Evolutionary conservation across 2,888 invertebrate genomes (phyloP).

Genomic region (Eupithecia pulchellata): DNA sequence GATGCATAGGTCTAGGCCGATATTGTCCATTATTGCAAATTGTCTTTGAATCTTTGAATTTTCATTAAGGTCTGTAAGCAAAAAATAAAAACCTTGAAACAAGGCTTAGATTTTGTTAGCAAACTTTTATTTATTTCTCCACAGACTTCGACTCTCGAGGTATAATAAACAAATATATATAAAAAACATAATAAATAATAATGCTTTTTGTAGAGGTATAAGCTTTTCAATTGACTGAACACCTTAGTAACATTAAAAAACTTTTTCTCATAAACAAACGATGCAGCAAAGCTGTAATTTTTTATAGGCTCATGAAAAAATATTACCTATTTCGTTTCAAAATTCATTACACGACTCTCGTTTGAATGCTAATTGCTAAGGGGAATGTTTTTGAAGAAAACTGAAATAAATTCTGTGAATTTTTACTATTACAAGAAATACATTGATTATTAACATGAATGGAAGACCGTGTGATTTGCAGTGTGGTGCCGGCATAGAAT

Average conservation of each 20-base stretch:
- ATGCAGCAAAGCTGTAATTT: slow-evolving; percentile 23
- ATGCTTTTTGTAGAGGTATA: neutral
- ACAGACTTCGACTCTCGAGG: no score
- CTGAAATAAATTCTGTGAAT: neutral
- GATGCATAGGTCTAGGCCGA: no score
- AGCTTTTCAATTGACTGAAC: neutral
- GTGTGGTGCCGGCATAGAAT: no score
- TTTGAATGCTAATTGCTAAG: slow-evolving; percentile 37
- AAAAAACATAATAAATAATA: no score
- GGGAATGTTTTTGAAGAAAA: neutral
- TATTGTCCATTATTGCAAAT: no score
- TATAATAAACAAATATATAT: no score
- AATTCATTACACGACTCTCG: slow-evolving; percentile 32
- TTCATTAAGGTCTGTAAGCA: no score
- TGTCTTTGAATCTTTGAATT: no score
- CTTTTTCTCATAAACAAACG: slow-evolving; percentile 8
- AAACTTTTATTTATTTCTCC: no score
- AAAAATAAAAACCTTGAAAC: no score
- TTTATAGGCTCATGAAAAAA: slow-evolving; percentile 37
- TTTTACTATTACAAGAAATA: neutral
- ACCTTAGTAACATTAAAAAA: neutral
- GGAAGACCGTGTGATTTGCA: no score
- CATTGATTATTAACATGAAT: neutral
- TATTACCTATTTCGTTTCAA: slow-evolving; percentile 36
- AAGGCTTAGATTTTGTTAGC: no score